Percentiles rank a stretch among this genome's conserved stretches.
These are phyloP conservation scores for Hoplodrina ambigua DNA, from an alignment of 2,888 invertebrate genomes.

Conservation along the genomic window DNA sequence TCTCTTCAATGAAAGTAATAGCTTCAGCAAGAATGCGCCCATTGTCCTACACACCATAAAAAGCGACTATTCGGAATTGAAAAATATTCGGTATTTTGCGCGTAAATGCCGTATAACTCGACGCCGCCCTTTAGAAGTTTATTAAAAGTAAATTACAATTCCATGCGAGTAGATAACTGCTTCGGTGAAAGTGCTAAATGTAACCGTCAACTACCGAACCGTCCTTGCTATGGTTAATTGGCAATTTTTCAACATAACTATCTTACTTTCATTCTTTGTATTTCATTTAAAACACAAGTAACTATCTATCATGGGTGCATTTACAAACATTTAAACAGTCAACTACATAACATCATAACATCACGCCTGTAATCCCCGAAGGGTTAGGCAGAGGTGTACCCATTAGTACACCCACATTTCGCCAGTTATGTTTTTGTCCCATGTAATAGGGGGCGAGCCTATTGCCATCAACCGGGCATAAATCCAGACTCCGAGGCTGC, in stretches of 20 bases:
- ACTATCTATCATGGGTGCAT: too few relatives aligned
- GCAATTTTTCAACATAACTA: conserved; percentile 7
- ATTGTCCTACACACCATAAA: conserved; percentile 15
- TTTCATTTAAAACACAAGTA: too few relatives aligned
- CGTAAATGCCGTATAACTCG: conserved; percentile 10
- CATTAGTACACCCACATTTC: too few relatives aligned
- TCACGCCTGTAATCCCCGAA: too few relatives aligned
- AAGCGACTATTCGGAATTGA: conserved; percentile 19
- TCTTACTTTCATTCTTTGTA: neutral
- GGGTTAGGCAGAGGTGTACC: too few relatives aligned
- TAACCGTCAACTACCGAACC: conserved; percentile 30
- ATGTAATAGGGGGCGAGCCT: too few relatives aligned
- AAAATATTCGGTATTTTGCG: conserved; percentile 50
- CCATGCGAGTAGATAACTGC: conserved; percentile 30
- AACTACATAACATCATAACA: too few relatives aligned
- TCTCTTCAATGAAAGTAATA: conserved; percentile 1
- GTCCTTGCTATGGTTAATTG: conserved; percentile 43
- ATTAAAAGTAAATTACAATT: conserved; percentile 55
- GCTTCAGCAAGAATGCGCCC: conserved; percentile 22
- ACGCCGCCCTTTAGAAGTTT: conserved; percentile 41
- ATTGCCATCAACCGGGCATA: too few relatives aligned
- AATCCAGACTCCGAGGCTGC: too few relatives aligned
- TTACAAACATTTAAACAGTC: too few relatives aligned
- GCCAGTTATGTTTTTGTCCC: too few relatives aligned
- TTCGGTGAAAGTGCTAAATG: conserved; percentile 45